Evolutionary conservation across 2,888 invertebrate genomes (phyloP).

Genomic region (Coelopa pilipes): DNA sequence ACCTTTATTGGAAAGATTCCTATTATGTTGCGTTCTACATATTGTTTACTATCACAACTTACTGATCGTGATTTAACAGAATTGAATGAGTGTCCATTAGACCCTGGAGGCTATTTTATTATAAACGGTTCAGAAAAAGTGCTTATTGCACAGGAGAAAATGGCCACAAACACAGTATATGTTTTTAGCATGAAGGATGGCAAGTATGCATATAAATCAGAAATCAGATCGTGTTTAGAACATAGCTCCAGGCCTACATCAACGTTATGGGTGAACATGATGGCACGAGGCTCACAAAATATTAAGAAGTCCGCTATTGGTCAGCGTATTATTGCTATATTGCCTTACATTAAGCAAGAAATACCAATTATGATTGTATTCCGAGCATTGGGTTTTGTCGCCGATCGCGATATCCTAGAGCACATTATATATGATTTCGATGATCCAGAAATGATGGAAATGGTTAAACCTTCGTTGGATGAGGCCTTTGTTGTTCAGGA

Average conservation of each 20-base stretch:
- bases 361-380: conserved; percentile 99
- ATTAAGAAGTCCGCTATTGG: conserved; percentile 99
- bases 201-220: conserved; percentile 98
- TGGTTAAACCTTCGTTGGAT: conserved; percentile 99
- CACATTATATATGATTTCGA: conserved; percentile 99
- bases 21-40: conserved; percentile 98
- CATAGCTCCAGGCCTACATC: conserved; percentile 96
- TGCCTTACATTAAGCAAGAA: conserved; percentile 99
- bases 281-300: conserved; percentile 98
- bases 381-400: conserved; percentile 98
- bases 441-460: conserved; percentile 99
- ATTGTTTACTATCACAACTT: conserved; percentile 92
- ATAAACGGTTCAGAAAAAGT: conserved; percentile 99
- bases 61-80: conserved; percentile 99
- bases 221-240: conserved; percentile 94
- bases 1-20: conserved; percentile 92
- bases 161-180: conserved; percentile 99
- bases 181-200: conserved; percentile 99
- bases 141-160: conserved; percentile 99
- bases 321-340: conserved; percentile 95
- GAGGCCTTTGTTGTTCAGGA: conserved; percentile 99
- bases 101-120: conserved; percentile 99
- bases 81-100: conserved; percentile 98
- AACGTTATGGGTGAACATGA: conserved; percentile 99
- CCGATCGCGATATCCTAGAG: conserved; percentile 98